Conservation (phyloP, 2,797 vertebrate genomes). For the Hephaestus fuliginosus region DNA sequence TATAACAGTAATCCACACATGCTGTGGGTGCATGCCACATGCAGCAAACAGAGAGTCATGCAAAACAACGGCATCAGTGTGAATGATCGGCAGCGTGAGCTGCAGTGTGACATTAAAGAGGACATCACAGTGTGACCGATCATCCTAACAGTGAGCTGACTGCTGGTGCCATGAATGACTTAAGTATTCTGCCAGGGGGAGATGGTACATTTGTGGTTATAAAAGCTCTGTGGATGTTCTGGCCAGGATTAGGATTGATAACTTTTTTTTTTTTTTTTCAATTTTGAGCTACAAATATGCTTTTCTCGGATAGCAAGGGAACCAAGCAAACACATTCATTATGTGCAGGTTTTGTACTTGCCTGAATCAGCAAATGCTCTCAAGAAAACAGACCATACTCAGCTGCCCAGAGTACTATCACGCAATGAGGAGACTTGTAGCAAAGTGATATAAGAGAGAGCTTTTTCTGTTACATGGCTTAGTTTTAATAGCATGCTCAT, state of each 20-base stretch:
- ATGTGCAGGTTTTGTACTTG: background rate
- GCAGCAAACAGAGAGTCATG: conserved; percentile 18
- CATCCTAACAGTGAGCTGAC: conserved; percentile 7
- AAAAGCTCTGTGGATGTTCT: conserved; percentile 6
- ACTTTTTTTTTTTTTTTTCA: conserved; percentile 7
- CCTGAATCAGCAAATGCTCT: background rate
- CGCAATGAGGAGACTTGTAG: background rate
- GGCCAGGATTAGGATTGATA: too few species aligned
- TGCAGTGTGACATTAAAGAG: background rate
- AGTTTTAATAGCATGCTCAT: conserved; percentile 31
- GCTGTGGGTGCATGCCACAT: conserved; percentile 32
- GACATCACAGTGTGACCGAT: background rate
- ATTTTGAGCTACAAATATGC: background rate
- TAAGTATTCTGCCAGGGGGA: background rate
- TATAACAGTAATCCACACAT: conserved; percentile 50
- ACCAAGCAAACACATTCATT: background rate
- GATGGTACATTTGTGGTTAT: background rate
- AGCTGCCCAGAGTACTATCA: conserved; percentile 1
- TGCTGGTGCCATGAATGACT: conserved; percentile 4
- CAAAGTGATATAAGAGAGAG: background rate
- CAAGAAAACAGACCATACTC: background rate
- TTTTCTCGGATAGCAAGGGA: background rate
- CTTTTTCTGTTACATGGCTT: conserved; percentile 17
- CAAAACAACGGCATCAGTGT: conserved; percentile 7
- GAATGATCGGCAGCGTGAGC: background rate